phyloP scores from a whole-genome alignment of 2,113 vertebrate species.

The Notarius lentiginosus region DNA sequence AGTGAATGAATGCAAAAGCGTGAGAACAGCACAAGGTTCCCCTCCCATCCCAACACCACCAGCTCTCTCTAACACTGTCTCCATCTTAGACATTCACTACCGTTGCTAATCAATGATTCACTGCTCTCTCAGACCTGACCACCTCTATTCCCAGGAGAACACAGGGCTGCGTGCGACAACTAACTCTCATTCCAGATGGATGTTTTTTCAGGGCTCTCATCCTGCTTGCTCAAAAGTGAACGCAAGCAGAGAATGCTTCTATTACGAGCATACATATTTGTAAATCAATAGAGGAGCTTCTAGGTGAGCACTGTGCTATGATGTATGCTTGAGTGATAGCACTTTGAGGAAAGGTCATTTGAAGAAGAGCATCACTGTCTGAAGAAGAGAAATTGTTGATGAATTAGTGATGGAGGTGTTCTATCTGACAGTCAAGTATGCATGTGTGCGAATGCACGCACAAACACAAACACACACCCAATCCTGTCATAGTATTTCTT shows the following conservation, averaged over 20 bases:
- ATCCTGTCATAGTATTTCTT: no score
- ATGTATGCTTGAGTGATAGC: conserved; percentile 17
- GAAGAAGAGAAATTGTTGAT: conserved; percentile 57
- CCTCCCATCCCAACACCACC: not conserved
- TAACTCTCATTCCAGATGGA: conserved; percentile 13
- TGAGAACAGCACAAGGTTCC: conserved; percentile 36
- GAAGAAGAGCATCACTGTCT: conserved; percentile 66
- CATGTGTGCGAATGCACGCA: conserved; percentile 36
- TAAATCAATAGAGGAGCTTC: conserved; percentile 49
- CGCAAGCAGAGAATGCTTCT: not conserved
- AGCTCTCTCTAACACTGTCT: conserved; percentile 48
- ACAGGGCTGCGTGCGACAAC: conserved; percentile 4
- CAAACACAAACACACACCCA: conserved; percentile 38
- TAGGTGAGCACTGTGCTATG: conserved; percentile 20
- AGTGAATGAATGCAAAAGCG: conserved; percentile 34
- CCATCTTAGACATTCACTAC: conserved; percentile 58
- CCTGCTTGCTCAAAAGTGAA: not conserved
- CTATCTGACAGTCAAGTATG: conserved; percentile 47
- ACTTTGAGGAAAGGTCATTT: conserved; percentile 61
- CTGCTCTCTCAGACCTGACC: conserved; percentile 56
- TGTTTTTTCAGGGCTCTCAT: conserved; percentile 30
- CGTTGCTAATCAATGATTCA: conserved; percentile 66
- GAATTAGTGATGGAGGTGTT: conserved; percentile 69
- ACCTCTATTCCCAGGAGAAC: conserved; percentile 44
- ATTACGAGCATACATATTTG: conserved; percentile 29